Evolutionary conservation across 2,888 invertebrate species (phyloP), one percentile per base, ranked within the genome.

Genomic region (Epinotia demarniana): DNA sequence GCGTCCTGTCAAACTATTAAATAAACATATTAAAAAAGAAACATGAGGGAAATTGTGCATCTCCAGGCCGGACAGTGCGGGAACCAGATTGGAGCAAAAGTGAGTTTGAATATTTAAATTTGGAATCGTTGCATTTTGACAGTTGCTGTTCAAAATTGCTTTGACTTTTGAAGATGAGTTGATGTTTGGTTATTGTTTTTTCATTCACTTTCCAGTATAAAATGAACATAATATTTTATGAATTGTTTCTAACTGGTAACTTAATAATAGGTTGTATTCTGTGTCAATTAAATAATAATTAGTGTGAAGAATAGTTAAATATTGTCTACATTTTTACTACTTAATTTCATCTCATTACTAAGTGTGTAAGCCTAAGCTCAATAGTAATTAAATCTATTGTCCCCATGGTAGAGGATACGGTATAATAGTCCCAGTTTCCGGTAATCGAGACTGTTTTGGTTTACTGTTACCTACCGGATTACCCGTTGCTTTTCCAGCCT

Each of bases 31-130:
- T 80, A 78, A 81, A 80, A 84, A 69, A 81, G 76, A 83, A 95
- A 90, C 81, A 97, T 97, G 97, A 96, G 97, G 93, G 97, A 97
- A 95, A 97, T 97, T 86, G 96, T 97, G 86, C 97, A 97, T 85
- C 95, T 97, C 73, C 97, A 97, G 89, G 97, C 96, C 80, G 97
- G 97, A 84, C 97, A 97, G 92, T 97, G 97, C 93, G 97, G 97
- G 74, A 97, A 97, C 94, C 97, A 97, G 94, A 97, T 97, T 84
- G 97, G 97, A 84, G 93, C 94, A 62, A 94, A 94, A 90, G 94
- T 94, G 80, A 91, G 93, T 92, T 78, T 81, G 78, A 76, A 80
- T 76, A 79, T 80, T 72, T 58, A 79, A 78, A 79, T 81, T 78
- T 5, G 69, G 80, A 77, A 77, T 75, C 77, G 79, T 75, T 57